A percentile compares a stretch with the other conserved stretches of the same genome.
phyloP scores from a whole-genome alignment of 2,113 vertebrate genomes.

The Hiodon tergisus region DNA sequence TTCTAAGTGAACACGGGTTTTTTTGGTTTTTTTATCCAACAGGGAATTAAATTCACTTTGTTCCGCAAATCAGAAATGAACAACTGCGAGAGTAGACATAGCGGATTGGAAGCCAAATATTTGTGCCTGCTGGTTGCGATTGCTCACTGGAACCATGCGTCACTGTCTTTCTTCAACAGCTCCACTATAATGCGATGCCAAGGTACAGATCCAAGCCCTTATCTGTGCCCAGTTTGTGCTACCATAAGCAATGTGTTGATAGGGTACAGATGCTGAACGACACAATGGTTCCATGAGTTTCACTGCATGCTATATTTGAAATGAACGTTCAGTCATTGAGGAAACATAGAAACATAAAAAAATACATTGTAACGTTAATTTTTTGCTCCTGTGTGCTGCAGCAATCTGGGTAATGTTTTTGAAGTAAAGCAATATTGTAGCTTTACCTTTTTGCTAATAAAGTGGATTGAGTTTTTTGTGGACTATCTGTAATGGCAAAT shows the following conservation, averaged over 20 bases:
- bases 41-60: neutral
- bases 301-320: neutral
- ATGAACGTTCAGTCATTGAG: neutral
- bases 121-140: neutral
- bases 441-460: neutral
- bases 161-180: constrained; percentile 26
- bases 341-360: too few species aligned
- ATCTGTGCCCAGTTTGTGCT: neutral
- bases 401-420: too few species aligned
- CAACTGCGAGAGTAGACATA: neutral
- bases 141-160: constrained; percentile 20
- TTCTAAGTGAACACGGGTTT: neutral
- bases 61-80: neutral
- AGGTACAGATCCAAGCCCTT: neutral
- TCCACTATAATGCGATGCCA: constrained; percentile 14
- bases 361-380: too few species aligned
- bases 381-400: neutral
- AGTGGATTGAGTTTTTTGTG: neutral
- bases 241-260: neutral
- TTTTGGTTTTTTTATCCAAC: neutral
- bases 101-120: constrained; percentile 3
- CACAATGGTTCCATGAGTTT: neutral
- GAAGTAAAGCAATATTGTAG: neutral
- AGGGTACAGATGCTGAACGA: neutral
- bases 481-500: too few species aligned